Conservation (phyloP, 2,797 vertebrate species). For the Pseudochirops cupreus region DNA sequence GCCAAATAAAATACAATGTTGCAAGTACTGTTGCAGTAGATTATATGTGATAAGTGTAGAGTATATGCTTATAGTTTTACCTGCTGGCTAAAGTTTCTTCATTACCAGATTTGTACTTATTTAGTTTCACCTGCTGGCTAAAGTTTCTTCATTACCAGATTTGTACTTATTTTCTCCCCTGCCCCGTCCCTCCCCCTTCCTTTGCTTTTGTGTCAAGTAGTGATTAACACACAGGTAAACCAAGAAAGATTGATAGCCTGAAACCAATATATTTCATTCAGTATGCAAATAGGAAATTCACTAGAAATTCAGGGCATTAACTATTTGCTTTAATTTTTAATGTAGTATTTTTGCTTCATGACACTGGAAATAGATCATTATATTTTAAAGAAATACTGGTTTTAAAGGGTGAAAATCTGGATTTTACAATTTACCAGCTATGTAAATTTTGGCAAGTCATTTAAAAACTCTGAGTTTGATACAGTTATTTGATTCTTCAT, state of each 20-base stretch:
- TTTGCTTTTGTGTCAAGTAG: background rate
- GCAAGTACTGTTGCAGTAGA: background rate
- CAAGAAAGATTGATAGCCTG: background rate
- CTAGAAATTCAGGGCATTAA: background rate
- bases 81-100: background rate
- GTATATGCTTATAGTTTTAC: background rate
- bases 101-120: background rate
- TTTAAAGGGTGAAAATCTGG: background rate
- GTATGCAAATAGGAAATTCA: background rate
- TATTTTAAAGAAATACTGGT: background rate
- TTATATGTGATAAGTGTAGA: no score
- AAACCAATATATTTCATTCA: background rate
- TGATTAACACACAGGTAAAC: background rate
- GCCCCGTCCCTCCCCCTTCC: no score
- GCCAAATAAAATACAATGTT: background rate
- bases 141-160: no score
- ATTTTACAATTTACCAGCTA: background rate
- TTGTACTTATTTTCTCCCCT: background rate
- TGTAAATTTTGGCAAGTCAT: background rate
- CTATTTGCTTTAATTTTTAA: background rate
- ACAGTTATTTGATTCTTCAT: background rate
- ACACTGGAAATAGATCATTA: background rate
- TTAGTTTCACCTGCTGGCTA: no score
- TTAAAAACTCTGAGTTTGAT: background rate
- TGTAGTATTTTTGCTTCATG: background rate